Evolutionary conservation across 2,113 vertebrate genomes (phyloP).

Genomic region (Phalacrocorax aristotelis): DNA sequence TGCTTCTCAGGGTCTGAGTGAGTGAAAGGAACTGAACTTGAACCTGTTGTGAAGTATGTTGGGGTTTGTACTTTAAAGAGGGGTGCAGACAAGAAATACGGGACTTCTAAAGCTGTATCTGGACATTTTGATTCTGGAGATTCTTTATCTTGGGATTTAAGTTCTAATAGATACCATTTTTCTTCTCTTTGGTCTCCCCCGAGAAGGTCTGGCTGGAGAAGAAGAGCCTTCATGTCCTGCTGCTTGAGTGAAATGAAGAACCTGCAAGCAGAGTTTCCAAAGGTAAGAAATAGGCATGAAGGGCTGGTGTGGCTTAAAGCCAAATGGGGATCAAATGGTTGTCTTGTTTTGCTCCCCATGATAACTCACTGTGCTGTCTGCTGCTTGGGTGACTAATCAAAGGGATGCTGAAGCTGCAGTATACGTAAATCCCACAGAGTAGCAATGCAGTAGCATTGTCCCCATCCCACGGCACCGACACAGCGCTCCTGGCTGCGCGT

Average conservation of each 20-base stretch:
- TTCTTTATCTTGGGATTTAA: not conserved
- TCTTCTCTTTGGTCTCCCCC: conserved; percentile 37
- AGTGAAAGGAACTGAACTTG: not conserved
- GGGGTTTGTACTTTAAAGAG: not conserved
- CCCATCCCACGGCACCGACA: rapidly evolving
- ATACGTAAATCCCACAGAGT: not conserved
- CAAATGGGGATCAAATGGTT: not conserved
- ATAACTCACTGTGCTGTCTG: not conserved
- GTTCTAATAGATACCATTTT: conserved; percentile 12
- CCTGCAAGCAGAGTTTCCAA: conserved; percentile 32
- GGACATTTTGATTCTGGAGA: not conserved
- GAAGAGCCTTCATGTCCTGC: not conserved
- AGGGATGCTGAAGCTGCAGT: not conserved
- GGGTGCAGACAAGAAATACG: not conserved
- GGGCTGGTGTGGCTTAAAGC: not conserved
- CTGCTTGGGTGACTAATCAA: not conserved
- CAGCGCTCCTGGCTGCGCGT: not conserved
- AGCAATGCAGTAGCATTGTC: not conserved
- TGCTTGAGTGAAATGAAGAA: conserved; percentile 35
- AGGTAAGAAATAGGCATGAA: not conserved
- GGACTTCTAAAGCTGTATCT: not conserved
- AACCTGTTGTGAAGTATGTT: not conserved
- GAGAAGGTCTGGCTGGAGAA: conserved; percentile 12
- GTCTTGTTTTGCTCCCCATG: not conserved
- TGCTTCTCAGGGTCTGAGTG: not conserved